phyloP scores from a whole-genome alignment of 2,888 invertebrate species.

The Nephrocerus scutellatus region DNA sequence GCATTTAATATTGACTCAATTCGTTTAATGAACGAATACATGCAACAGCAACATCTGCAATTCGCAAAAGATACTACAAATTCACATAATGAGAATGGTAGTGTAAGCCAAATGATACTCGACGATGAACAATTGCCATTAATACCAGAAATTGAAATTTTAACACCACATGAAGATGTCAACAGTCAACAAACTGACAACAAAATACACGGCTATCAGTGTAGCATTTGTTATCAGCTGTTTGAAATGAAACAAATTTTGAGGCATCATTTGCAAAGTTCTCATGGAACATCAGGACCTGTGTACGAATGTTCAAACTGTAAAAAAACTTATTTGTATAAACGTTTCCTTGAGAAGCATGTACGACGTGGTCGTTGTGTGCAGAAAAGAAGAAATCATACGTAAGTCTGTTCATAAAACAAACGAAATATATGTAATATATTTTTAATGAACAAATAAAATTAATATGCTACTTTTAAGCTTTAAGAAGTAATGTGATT shows the following conservation, averaged over 20 bases:
- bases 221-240: constrained; percentile 40
- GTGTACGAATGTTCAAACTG: constrained; percentile 46
- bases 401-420: constrained; percentile 32
- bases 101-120: constrained; percentile 1
- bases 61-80: not conserved
- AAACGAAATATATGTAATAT: too few relatives aligned
- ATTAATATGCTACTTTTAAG: too few relatives aligned
- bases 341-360: constrained; percentile 45
- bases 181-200: too few relatives aligned
- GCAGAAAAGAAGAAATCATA: constrained; percentile 45
- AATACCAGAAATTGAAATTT: constrained; percentile 45
- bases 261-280: constrained; percentile 44
- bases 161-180: constrained; percentile 41
- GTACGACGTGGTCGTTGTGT: constrained; percentile 45
- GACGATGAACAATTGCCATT: constrained; percentile 42
- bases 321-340: constrained; percentile 45
- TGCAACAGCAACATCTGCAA: constrained; percentile 41
- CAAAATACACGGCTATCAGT: constrained; percentile 39
- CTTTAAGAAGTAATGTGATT: too few relatives aligned
- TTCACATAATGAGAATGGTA: constrained; percentile 1
- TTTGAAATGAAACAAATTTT: constrained; percentile 44
- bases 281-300: constrained; percentile 41
- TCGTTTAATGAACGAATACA: constrained; percentile 42
- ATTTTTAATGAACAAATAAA: too few relatives aligned
- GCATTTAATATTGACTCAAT: constrained; percentile 38